Base-by-base conservation (phyloP, 2,113 vertebrate genomes). In the Otis tarda region DNA sequence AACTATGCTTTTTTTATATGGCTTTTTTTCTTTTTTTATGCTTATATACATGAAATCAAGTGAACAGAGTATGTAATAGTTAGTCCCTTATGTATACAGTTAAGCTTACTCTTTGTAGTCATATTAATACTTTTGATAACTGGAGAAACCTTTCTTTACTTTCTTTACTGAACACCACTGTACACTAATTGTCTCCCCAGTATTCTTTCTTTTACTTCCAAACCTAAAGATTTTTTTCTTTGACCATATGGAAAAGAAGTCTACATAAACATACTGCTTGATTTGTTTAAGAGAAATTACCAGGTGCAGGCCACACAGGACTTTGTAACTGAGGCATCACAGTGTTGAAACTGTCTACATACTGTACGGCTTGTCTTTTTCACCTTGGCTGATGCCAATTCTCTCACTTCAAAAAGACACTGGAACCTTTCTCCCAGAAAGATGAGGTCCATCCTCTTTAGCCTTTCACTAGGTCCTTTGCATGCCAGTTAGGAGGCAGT, bases 361-460 rank as follows among this genome's bases (percentile, higher is more conserved):
- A 17, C 30, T 82, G 9, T 31, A 50, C 2, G 2, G 8, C 12
- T 93, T 82, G 20, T 78, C 53, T 47, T 91, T 70, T 82, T 83
- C 71, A 63, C 28, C 56, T 89, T 1, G 0, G 14, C 30, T 89
- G 55, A 61, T 37, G 33, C 1, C 45, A 49, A 8, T 61, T 59
- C 25, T 78, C 16, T 13, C n/a, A 37, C 39, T 45, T 87, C 70
- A 75, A n/a, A 78, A 84, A 82, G 37, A 55, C 33, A 25, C 7
- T 37, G 10, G 9, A 14, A 83, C 41, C 21, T 21, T 91, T 89
- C 60, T 45, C 39, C 33, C 27, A 31, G 60, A 81, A 93, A 75
- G 43, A 59, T 63, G 14, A 24, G 3, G 3, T 4, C 4, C 11
- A 43, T 37, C 18, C 8, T 65, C 6, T 0, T 9, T 57, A 4